A percentile compares a stretch with the other conserved stretches of the same genome.
These are phyloP conservation scores for Cottoperca gobio DNA, from an alignment of 2,797 vertebrate species.

Conservation along the genomic window DNA sequence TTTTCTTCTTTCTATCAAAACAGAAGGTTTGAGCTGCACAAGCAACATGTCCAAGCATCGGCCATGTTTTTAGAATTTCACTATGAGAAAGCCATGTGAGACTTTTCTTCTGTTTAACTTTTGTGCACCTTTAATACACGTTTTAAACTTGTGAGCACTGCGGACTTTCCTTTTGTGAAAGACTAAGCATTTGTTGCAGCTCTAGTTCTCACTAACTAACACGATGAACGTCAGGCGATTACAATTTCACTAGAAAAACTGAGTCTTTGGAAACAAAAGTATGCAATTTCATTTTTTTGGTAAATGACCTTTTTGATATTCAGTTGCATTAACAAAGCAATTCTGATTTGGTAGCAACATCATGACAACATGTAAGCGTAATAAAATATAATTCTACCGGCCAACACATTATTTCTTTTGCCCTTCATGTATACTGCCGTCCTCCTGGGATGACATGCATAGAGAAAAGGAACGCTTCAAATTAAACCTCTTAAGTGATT, in stretches of 20 bases:
- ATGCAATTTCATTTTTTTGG: constrained; percentile 1
- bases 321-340: not conserved
- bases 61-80: no score
- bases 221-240: not conserved
- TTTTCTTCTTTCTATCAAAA: no score
- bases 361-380: no score
- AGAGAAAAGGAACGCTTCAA: not conserved
- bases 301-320: not conserved
- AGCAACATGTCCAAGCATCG: no score
- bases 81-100: no score
- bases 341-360: not conserved
- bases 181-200: not conserved
- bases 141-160: no score
- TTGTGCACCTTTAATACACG: no score
- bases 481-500: not conserved
- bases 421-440: no score
- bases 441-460: not conserved
- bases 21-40: no score
- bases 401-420: not conserved
- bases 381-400: not conserved
- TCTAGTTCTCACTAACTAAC: not conserved
- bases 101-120: no score
- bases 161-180: no score
- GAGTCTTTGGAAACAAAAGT: constrained; percentile 20
- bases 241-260: not conserved